Conservation (phyloP, 2,797 vertebrate genomes). For the Paedocypris micromegethes region DNA sequence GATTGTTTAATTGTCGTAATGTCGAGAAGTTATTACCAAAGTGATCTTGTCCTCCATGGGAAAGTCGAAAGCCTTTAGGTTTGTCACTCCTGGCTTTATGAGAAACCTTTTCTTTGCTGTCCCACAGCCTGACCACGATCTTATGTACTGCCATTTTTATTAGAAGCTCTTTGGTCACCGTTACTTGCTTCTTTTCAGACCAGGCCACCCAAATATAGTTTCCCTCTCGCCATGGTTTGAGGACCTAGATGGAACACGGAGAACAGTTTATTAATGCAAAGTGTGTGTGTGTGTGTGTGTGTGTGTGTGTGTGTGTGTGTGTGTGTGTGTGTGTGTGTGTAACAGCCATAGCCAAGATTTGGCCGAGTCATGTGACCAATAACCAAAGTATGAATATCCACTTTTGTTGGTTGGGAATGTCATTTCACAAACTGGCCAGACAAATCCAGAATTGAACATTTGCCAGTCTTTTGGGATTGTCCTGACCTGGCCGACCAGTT, state of each 20-base stretch:
- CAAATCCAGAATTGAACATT: too few species aligned
- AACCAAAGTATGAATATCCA: too few species aligned
- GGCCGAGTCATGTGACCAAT: too few species aligned
- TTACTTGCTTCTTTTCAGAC: slow-evolving; percentile 63
- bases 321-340: too few species aligned
- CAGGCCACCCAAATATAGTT: slow-evolving; percentile 74
- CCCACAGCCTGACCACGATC: slow-evolving; percentile 70
- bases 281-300: too few species aligned
- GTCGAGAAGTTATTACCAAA: slow-evolving; percentile 27
- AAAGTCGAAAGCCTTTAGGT: slow-evolving; percentile 45
- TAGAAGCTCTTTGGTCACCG: slow-evolving; percentile 66
- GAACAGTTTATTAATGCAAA: neutral
- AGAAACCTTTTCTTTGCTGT: slow-evolving; percentile 66
- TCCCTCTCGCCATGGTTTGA: slow-evolving; percentile 71
- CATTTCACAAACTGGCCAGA: too few species aligned
- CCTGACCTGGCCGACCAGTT: too few species aligned
- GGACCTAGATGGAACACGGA: slow-evolving; percentile 55
- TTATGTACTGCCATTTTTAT: slow-evolving; percentile 70
- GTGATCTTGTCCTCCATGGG: slow-evolving; percentile 28
- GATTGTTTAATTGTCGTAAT: too few species aligned
- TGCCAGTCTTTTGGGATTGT: too few species aligned
- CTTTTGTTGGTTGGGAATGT: too few species aligned
- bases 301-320: too few species aligned
- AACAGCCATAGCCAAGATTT: too few species aligned
- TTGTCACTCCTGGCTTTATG: slow-evolving; percentile 59